Evolutionary conservation across 2,797 vertebrate genomes (phyloP), one percentile per base, ranked within the genome.

Genomic region (Neostethus bicornis): DNA sequence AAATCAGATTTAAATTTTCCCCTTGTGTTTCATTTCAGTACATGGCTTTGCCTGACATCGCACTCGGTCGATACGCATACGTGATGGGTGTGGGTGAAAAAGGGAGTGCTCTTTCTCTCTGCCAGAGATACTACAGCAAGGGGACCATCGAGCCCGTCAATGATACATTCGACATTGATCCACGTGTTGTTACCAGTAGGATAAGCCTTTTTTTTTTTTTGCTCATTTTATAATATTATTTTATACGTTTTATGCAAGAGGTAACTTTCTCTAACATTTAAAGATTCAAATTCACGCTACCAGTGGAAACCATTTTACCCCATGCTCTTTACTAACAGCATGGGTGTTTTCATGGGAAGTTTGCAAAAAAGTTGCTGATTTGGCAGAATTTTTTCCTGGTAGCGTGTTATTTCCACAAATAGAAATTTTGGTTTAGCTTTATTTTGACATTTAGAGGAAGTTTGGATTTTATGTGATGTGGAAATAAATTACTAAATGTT

Each of bases 101-200:
- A 1, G 79, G 64, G 7, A 95, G 92, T 0, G 91, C 93, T 0
- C 91, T 98, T 16, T 87, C 90, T 7, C 86, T 98, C 20, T 98
- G 96, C 65, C 95, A 97, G 75, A 86, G 72, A 1, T 96, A 90
- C 76, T 98, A 91, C 73, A 90, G 71, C 48, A 94, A 70, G 2
- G 95, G 93, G 13, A 89, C 85, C 55, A 95, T 97, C 23, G 92
- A 96, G 56, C 96, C 95, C 0, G 92, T 92, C 83, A 98, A 97
- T 0, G 95, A 97, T 80, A 96, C 95, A 17, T 97, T 97, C 56
- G 91, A 93, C 85, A 98, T 98, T 0, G 95, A 97, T 59, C 96
- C 96, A 0, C 66, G 56, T 6, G 85, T 96, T 0, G 28, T 90
- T 51, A 94, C 92, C 0, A 93, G 96, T 97, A 79, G 62, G 80